phyloP scores from a whole-genome alignment of 2,797 vertebrate genomes.

The Melopsittacus undulatus region DNA sequence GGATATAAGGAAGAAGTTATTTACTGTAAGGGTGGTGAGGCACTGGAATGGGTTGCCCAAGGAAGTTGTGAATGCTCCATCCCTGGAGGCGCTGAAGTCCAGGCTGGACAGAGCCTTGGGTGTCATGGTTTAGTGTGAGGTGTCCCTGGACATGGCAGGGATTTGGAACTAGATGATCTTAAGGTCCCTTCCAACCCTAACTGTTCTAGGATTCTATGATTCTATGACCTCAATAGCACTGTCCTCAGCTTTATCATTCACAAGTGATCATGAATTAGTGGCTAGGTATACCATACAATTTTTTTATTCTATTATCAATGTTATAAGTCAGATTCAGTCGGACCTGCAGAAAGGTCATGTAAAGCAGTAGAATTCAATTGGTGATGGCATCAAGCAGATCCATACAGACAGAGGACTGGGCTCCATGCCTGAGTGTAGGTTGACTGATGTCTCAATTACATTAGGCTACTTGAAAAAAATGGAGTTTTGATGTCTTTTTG shows the following conservation, averaged over 20 bases:
- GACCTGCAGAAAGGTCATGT: neutral
- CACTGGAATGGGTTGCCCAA: too few species aligned
- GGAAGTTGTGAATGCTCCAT: too few species aligned
- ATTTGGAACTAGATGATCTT: too few species aligned
- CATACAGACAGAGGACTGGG: neutral
- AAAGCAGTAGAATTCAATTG: neutral
- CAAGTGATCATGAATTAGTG: neutral
- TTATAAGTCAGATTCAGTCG: neutral
- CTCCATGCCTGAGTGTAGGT: neutral
- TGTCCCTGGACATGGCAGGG: too few species aligned
- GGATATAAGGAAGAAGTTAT: too few species aligned
- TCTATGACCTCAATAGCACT: neutral
- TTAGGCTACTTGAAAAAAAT: neutral
- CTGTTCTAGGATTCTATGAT: too few species aligned
- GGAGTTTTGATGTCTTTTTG: neutral
- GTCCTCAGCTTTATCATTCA: neutral
- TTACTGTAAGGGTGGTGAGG: too few species aligned
- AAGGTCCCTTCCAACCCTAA: too few species aligned
- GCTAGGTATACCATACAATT: neutral
- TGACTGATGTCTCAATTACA: neutral
- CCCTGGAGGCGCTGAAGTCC: too few species aligned
- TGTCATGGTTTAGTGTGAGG: too few species aligned
- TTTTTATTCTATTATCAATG: neutral
- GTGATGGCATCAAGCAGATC: neutral
- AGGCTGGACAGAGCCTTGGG: too few species aligned